Evolutionary conservation across 2,113 vertebrate genomes (phyloP).

Genomic region (Shinisaurus crocodilurus): DNA sequence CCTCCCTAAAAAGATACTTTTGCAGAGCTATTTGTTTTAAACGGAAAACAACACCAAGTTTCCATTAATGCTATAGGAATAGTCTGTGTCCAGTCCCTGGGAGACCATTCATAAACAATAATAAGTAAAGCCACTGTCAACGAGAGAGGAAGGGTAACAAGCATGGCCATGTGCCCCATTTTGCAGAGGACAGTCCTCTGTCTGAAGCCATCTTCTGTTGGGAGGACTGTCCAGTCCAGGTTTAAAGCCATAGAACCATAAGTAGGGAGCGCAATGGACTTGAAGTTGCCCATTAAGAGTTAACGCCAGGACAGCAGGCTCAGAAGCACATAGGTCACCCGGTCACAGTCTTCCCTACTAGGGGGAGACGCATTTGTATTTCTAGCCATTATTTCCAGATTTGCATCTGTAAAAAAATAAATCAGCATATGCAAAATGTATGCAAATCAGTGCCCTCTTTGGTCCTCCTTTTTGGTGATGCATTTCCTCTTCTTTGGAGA

Average conservation of each 20-base stretch:
- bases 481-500: neutral
- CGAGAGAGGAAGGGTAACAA: neutral
- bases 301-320: neutral
- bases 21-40: constrained; percentile 24
- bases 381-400: neutral
- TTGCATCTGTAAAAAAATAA: neutral
- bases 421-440: neutral
- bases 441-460: neutral
- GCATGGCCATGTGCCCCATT: neutral
- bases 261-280: neutral
- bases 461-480: neutral
- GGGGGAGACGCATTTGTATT: neutral
- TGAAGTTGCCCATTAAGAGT: neutral
- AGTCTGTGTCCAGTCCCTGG: neutral
- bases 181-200: neutral
- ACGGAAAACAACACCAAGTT: constrained; percentile 24
- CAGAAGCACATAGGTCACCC: no score
- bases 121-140: neutral
- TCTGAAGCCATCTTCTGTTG: neutral
- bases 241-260: neutral
- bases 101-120: neutral
- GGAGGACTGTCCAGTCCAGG: neutral
- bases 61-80: neutral
- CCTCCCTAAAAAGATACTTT: constrained; percentile 42
- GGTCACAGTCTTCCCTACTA: no score